Base-by-base conservation (phyloP, 92 coral and sea anemone species). In the Nematostella vectensis region DNA sequence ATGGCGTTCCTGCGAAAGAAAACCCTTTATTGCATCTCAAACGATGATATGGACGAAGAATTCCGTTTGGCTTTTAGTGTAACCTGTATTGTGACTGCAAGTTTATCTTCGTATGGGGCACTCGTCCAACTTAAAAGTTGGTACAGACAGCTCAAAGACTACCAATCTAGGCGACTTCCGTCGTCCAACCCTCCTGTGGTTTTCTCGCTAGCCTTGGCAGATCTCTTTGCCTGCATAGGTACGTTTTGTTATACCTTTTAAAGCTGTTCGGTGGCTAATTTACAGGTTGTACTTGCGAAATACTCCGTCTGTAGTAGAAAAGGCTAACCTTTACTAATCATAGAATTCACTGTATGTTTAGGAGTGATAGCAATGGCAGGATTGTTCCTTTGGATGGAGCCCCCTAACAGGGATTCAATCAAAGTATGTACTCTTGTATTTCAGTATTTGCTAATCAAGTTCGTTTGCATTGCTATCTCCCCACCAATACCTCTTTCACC, bases 1-100 rank as follows among this genome's bases (percentile, higher is more conserved):
- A 89, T 89, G 96, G 96, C 96, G 68, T 89, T 89, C 47, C 71
- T 89, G n/a, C 86, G 96, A 1, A 79, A 65, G 21, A 62, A 68
- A 2, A 83, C 96, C 0, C 75, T 89, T 13, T 80, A 80, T 72
- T 89, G 96, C 38, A 80, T 89, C 13, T 56, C 74, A 49, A 27
- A 62, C 27, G 21, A 61, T 18, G 72, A 82, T 31, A 64, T 89
- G 11, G 44, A 28, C 18, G 18, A 20, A n/a, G 1, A 39, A 3
- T 17, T 6, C 4, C 4, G 18, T 4, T 8, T 45, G 9, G 55
- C 29, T 0, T 84, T 80, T 52, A 74, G 94, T 62, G 31, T 71
- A 29, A 55, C 85, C n/a, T 89, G 95, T 58, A 68, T 89, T 10
- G 33, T 69, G 12, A 85, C 97, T 25, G 76, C 97, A 29, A 63